Evolutionary conservation across 2,113 vertebrate species (phyloP), one percentile per base, ranked within the genome.

Genomic region (Morone chrysops): DNA sequence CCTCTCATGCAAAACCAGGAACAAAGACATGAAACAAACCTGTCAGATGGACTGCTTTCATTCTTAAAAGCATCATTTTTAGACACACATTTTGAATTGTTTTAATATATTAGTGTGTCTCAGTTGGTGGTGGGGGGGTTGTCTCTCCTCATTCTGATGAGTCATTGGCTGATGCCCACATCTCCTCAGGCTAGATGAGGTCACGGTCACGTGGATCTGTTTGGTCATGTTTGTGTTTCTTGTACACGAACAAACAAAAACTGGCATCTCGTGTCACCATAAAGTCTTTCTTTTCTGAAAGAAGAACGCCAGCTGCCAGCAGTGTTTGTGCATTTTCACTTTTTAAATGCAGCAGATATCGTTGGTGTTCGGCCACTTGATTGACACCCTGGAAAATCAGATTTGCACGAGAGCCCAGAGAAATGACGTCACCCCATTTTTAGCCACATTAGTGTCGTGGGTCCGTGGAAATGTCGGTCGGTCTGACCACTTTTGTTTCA

Each of bases 141-240:
- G 36, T 47, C 36, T 47, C 36, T 60, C 5, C 11, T 60, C 4
- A 4, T 53, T 20, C 13, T 70, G 76, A 53, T 75, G 73, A 70
- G 51, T 70, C 66, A 70, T 13, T 20, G 22, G 65, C 53, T 56
- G 74, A 65, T 75, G 73, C 73, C 48, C 8, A 41, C 38, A 25
- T 60, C 59, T 51, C 31, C 31, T 53, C n/a, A 18, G 56, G 40
- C 8, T 45, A 40, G 67, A 70, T 70, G 47, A 69, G 57, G 67
- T 79, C 56, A 51, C 7, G 54, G 31, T 22, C 57, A 61, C 36
- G 5, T 20, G 16, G 56, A 20, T 77, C 51, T n/a, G 16, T 63
- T 22, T 40, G 8, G 17, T 11, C 1, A 4, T 40, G 40, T 76
- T 53, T 66, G 45, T 9, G 25, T 25, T 60, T 3, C 14, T 50